Conservation (phyloP, 2,113 vertebrate genomes). For the Piaya cayana region DNA sequence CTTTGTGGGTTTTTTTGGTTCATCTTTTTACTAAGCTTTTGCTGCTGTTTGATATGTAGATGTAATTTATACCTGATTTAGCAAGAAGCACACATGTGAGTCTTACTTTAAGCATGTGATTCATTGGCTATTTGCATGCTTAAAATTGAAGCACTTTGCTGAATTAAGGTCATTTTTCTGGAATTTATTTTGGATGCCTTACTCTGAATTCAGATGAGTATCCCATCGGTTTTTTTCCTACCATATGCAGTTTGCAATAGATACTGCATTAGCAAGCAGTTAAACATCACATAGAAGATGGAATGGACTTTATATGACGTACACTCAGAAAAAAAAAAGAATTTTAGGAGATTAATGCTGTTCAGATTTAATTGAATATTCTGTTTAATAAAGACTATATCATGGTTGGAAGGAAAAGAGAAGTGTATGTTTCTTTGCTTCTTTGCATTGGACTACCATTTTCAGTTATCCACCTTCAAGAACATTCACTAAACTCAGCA, state of each 20-base stretch:
- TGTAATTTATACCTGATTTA: conserved; percentile 27
- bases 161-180: conserved; percentile 12
- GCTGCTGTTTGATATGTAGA: neutral
- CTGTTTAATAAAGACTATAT: conserved; percentile 66
- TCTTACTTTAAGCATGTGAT: conserved; percentile 38
- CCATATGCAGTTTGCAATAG: neutral
- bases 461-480: neutral
- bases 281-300: neutral
- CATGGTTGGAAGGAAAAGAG: conserved; percentile 30
- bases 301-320: neutral
- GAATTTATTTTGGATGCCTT: conserved; percentile 47
- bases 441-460: neutral
- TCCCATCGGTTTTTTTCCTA: neutral
- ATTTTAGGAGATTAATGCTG: conserved; percentile 10
- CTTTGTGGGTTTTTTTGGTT: neutral
- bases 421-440: conserved; percentile 27
- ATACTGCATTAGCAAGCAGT: conserved; percentile 15
- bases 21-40: conserved; percentile 12
- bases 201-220: conserved; percentile 23
- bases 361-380: conserved; percentile 59
- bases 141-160: conserved; percentile 19
- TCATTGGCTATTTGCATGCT: conserved; percentile 19
- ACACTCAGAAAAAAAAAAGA: conserved; percentile 36
- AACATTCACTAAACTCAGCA: neutral
- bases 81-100: neutral